phyloP scores from a whole-genome alignment of 2,797 vertebrate species.

The Mormyrops attenuatus region DNA sequence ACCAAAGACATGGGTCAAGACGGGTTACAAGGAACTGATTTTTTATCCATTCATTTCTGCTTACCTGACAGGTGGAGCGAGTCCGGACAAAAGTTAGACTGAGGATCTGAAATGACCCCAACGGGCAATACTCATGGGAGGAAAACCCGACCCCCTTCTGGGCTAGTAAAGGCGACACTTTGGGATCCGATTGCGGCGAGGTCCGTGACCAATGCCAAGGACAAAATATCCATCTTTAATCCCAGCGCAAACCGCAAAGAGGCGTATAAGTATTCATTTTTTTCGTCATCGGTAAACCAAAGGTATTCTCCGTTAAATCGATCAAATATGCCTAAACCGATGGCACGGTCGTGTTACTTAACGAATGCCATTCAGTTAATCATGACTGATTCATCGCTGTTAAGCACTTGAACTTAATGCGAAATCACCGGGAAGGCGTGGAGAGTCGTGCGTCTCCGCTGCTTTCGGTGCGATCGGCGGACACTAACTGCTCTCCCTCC shows the following conservation, averaged over 20 bases:
- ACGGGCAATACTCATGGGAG: not conserved
- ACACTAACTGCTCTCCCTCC: not conserved
- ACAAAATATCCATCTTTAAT: slow-evolving; percentile 46
- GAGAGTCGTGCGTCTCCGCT: not conserved
- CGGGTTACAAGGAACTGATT: not conserved
- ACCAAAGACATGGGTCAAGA: not conserved
- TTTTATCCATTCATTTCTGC: not conserved
- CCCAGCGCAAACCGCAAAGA: slow-evolving; percentile 40
- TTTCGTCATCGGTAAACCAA: not conserved
- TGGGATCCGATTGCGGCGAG: slow-evolving; percentile 22
- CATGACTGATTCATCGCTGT: not conserved
- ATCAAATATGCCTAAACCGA: not conserved
- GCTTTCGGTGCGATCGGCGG: not conserved
- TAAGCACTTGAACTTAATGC: not conserved
- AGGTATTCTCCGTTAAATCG: no score
- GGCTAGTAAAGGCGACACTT: not conserved
- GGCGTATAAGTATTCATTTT: slow-evolving; percentile 12
- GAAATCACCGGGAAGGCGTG: not conserved
- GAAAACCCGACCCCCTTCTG: not conserved
- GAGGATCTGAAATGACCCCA: not conserved
- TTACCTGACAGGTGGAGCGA: slow-evolving; percentile 19
- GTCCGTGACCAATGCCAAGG: slow-evolving; percentile 32
- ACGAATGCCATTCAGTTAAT: not conserved
- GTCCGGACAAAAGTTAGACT: not conserved
- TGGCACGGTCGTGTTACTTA: not conserved